Evolutionary conservation across 2,888 invertebrate species (phyloP).

Genomic region (Eupeodes latifasciatus): DNA sequence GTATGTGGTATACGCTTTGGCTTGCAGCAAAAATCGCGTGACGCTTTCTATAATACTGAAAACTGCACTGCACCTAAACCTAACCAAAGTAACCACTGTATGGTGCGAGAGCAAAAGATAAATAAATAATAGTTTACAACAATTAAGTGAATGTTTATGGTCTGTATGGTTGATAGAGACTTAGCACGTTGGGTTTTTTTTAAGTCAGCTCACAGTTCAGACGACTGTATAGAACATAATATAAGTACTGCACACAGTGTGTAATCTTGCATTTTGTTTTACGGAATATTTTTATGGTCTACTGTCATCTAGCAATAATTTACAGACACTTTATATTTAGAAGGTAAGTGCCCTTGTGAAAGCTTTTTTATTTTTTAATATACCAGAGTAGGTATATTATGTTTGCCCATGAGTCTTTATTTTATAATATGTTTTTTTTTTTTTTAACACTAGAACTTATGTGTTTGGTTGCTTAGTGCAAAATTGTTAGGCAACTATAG

Average conservation of each 20-base stretch:
- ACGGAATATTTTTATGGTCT: conserved; percentile 67
- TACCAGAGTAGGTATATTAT: too few species aligned
- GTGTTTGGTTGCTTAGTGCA: not conserved
- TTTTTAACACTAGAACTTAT: not conserved
- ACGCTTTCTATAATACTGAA: conserved; percentile 47
- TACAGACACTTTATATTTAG: conserved; percentile 44
- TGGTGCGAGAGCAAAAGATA: conserved; percentile 45
- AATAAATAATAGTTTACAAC: conserved; percentile 64
- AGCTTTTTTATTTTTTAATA: not conserved
- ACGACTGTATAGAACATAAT: not conserved
- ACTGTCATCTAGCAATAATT: conserved; percentile 54
- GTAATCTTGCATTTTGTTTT: conserved; percentile 35
- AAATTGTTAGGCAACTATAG: not conserved
- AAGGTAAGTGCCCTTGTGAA: conserved; percentile 50
- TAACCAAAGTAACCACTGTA: conserved; percentile 9
- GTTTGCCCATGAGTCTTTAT: not conserved
- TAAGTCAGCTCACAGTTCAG: not conserved
- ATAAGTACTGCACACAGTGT: conserved; percentile 40
- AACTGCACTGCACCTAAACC: not conserved
- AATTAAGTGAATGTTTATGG: conserved; percentile 72
- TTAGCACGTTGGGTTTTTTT: conserved; percentile 38
- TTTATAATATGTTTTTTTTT: not conserved
- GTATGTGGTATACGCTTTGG: conserved; percentile 41
- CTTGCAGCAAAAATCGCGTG: conserved; percentile 64
- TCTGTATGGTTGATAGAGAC: conserved; percentile 65